phyloP scores from a whole-genome alignment of 1,140 invertebrate species.

The Rhyzopertha dominica region DNA sequence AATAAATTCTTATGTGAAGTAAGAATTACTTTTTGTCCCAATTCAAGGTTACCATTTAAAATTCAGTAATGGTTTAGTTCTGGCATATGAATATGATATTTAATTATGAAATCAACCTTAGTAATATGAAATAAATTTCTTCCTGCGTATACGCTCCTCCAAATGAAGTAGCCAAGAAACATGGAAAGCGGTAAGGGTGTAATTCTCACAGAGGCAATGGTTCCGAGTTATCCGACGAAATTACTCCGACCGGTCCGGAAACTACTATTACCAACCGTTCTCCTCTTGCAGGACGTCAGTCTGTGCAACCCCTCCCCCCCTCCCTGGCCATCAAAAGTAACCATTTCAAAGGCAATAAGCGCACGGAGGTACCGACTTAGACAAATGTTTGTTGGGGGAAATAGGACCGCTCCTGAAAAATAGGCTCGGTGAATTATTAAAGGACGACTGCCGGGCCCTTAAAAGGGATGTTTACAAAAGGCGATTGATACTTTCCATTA shows the following conservation, averaged over 20 bases:
- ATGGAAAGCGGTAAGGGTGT: slow-evolving; percentile 26
- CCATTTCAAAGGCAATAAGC: slow-evolving; percentile 27
- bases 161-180: slow-evolving; percentile 10
- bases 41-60: too few species aligned
- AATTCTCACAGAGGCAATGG: slow-evolving; percentile 35
- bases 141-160: slow-evolving; percentile 6
- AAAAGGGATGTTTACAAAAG: slow-evolving; percentile 23
- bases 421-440: slow-evolving; percentile 37
- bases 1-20: too few species aligned
- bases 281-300: too few species aligned
- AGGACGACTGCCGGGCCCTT: slow-evolving; percentile 29
- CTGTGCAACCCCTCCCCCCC: slow-evolving; percentile 15
- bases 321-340: slow-evolving; percentile 24
- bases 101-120: too few species aligned
- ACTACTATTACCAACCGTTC: slow-evolving; percentile 29
- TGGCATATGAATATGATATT: too few species aligned
- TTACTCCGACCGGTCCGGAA: slow-evolving; percentile 32
- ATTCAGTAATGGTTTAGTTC: too few species aligned
- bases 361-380: slow-evolving; percentile 26
- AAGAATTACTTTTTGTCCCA: too few species aligned
- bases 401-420: slow-evolving; percentile 32
- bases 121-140: too few species aligned
- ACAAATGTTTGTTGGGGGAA: slow-evolving; percentile 26
- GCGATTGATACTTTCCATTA: too few species aligned
- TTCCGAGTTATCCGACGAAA: slow-evolving; percentile 33